Conservation (phyloP, 2,888 invertebrate species). For the Danaus chrysippus region DNA sequence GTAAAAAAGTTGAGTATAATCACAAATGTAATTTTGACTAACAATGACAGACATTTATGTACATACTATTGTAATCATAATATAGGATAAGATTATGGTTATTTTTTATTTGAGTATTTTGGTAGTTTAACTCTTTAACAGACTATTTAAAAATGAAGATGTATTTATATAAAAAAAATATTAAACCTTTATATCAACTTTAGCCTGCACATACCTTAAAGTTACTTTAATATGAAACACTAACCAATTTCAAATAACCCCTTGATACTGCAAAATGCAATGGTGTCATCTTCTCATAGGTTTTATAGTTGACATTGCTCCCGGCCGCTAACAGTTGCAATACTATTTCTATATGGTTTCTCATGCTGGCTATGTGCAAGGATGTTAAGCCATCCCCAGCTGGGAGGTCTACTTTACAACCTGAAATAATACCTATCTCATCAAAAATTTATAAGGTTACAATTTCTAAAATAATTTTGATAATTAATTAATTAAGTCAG, state of each 20-base stretch:
- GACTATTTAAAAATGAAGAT: too few relatives aligned
- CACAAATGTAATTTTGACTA: too few relatives aligned
- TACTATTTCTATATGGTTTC: constrained; percentile 78
- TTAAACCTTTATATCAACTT: too few relatives aligned
- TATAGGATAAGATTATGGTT: too few relatives aligned
- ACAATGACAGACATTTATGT: too few relatives aligned
- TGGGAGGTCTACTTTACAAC: constrained; percentile 81
- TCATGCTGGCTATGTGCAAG: constrained; percentile 82
- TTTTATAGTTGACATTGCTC: constrained; percentile 79
- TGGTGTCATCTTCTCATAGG: constrained; percentile 80
- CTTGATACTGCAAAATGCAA: constrained; percentile 81
- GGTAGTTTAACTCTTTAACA: too few relatives aligned
- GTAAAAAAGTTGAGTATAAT: too few relatives aligned
- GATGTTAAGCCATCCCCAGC: constrained; percentile 83
- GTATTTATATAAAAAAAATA: too few relatives aligned
- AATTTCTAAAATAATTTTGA: not conserved
- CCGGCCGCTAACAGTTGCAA: constrained; percentile 77
- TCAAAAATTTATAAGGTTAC: not conserved
- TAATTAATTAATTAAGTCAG: not conserved
- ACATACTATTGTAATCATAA: too few relatives aligned
- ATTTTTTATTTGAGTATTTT: too few relatives aligned
- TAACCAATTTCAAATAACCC: constrained; percentile 75
- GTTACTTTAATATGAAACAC: not conserved
- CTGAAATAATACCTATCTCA: constrained; percentile 40
- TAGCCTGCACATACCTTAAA: too few relatives aligned